These are phyloP conservation scores for Apotomis betuletana DNA, from an alignment of 2,888 invertebrate genomes.

Conservation along the genomic window DNA sequence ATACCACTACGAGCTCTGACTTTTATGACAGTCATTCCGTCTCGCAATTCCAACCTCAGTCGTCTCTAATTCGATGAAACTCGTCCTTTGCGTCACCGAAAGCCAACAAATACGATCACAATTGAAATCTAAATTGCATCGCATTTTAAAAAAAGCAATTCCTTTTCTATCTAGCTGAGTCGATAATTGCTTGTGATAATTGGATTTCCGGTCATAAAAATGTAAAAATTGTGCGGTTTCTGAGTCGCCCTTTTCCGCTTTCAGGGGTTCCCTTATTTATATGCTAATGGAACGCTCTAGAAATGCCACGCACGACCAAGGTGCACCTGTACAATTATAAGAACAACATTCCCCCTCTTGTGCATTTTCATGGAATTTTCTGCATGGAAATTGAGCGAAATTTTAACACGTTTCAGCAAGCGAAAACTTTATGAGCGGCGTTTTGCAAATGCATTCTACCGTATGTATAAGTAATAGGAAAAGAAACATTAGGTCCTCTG, in stretches of 20 bases:
- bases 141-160: constrained; percentile 63
- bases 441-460: constrained; percentile 55
- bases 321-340: constrained; percentile 80
- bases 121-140: constrained; percentile 60
- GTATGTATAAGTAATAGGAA: constrained; percentile 62
- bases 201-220: constrained; percentile 78
- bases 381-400: constrained; percentile 68
- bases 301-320: constrained; percentile 77
- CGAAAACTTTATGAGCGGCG: constrained; percentile 50
- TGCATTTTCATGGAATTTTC: constrained; percentile 79
- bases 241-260: constrained; percentile 64
- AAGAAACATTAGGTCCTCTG: constrained; percentile 3
- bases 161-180: constrained; percentile 69
- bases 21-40: constrained; percentile 28
- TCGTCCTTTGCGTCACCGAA: constrained; percentile 23
- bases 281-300: constrained; percentile 74
- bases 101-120: constrained; percentile 49
- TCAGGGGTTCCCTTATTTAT: constrained; percentile 77
- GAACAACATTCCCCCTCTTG: constrained; percentile 76
- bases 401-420: constrained; percentile 62
- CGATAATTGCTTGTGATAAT: constrained; percentile 80
- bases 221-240: constrained; percentile 64
- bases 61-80: constrained; percentile 18
- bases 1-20: constrained; percentile 11
- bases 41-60: constrained; percentile 17